Evolutionary conservation across 1,140 invertebrate species (phyloP).

Genomic region (Drosophila burlai): DNA sequence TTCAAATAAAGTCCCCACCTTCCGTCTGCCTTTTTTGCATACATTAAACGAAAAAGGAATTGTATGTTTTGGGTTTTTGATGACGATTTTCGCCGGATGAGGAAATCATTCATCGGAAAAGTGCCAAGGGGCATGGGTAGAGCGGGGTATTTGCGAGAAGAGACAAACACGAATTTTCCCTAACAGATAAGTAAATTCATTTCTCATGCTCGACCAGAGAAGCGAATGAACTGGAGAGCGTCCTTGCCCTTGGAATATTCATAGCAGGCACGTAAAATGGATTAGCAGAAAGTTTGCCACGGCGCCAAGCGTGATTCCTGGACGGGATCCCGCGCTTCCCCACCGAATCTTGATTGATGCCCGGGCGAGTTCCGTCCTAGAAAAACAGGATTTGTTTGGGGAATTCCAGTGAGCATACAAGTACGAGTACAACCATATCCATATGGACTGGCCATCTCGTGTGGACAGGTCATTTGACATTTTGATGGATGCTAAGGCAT

Average conservation of each 20-base stretch:
- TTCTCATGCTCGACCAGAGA: conserved; percentile 46
- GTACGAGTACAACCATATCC: conserved; percentile 23
- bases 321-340: conserved; percentile 13
- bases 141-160: background rate
- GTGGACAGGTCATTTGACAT: conserved; percentile 79
- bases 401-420: conserved; percentile 1
- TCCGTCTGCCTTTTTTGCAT: background rate
- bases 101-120: conserved; percentile 40
- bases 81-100: conserved; percentile 37
- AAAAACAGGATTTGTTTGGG: conserved; percentile 6
- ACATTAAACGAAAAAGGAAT: conserved; percentile 39
- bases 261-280: conserved; percentile 50
- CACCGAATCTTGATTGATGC: conserved; percentile 46
- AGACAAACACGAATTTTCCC: conserved; percentile 19
- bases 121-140: background rate
- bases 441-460: conserved; percentile 37
- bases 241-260: conserved; percentile 46
- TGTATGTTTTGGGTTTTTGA: conserved; percentile 42
- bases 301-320: conserved; percentile 31
- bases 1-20: conserved; percentile 9
- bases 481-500: conserved; percentile 75
- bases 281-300: conserved; percentile 39
- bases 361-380: background rate
- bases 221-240: conserved; percentile 26
- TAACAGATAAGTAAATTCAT: conserved; percentile 48